phyloP scores from a whole-genome alignment of 2,797 vertebrate genomes.

The Coilia nasus region DNA sequence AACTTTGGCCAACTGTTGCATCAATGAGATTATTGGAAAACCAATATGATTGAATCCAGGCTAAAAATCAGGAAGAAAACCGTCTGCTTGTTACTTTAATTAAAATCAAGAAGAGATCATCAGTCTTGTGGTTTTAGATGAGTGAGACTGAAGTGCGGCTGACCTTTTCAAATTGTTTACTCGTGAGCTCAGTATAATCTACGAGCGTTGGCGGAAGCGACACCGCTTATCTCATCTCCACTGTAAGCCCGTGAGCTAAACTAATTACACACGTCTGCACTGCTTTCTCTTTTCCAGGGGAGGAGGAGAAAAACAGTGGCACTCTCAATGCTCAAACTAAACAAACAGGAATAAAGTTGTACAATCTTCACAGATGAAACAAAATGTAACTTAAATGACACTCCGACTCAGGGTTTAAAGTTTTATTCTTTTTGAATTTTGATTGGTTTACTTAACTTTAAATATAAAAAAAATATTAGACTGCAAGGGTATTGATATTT shows the following conservation, averaged over 20 bases:
- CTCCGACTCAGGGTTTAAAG: no score
- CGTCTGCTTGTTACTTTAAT: no score
- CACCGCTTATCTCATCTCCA: not conserved
- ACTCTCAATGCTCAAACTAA: not conserved
- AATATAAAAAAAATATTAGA: not conserved
- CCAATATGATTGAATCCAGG: no score
- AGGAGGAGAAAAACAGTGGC: not conserved
- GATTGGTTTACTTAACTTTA: not conserved
- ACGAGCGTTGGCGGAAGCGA: not conserved
- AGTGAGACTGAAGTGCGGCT: not conserved
- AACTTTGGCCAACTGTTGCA: no score
- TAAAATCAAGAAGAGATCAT: not conserved
- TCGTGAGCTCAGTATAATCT: constrained; percentile 10
- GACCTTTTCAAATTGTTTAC: not conserved
- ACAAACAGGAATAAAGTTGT: not conserved
- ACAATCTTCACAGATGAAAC: not conserved
- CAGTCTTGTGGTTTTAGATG: not conserved
- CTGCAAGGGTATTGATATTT: no score
- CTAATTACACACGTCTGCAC: not conserved
- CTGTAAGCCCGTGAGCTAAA: not conserved
- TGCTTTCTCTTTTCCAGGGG: not conserved
- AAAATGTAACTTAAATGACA: no score
- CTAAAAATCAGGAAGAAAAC: no score
- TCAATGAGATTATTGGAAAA: no score
- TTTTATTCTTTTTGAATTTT: not conserved